Base-by-base conservation (phyloP, 2,113 vertebrate species). In the Alethe castanea region DNA sequence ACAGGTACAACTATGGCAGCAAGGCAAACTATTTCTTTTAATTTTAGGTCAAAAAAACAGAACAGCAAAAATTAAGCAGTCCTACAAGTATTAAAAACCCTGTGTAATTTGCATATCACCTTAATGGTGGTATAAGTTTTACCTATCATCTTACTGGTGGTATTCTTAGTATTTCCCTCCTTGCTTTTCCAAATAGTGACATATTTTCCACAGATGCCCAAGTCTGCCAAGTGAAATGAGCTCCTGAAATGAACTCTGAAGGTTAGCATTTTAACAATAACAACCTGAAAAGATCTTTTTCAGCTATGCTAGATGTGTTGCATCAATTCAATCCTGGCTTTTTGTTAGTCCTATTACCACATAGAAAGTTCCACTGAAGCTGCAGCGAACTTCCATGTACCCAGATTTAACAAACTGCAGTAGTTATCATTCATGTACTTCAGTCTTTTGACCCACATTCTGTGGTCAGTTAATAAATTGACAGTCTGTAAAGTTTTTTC, bases 401-500 rank as follows among this genome's bases (percentile, higher is more conserved):
- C 22, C 29, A 88, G 47, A 77, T 83, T 92, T 77, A 85, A 73
- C 66, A 95, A 91, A 87, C 54, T 11, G 0, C 71, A 64, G 52
- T 59, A 88, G 76, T 66, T 86, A 64, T 22, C 33, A 90, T 56
- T 19, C 24, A 38, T 60, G 54, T 83, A 65, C 54, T 77, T 86
- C n/a, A 72, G 54, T 70, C 19, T 60, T 93, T 71, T 94, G 76
- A 91, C 76, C 72, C 2, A 1, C 44, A 78, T 25, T 78, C 35
- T 81, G 90, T 87, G 89, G 95, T 94, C 81, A 95, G 54, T 96
- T 95, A 96, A 97, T 96, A 95, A 97, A 96, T 83, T 96, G 94
- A 83, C 81, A 66, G 81, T 95, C 66, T 94, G 87, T 90, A 91
- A 91, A 57, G 65, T 35, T 84, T 47, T 88, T 95, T 94, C 90